These are phyloP conservation scores for Solen grandis DNA, from an alignment of 1,140 invertebrate species.

Conservation along the genomic window DNA sequence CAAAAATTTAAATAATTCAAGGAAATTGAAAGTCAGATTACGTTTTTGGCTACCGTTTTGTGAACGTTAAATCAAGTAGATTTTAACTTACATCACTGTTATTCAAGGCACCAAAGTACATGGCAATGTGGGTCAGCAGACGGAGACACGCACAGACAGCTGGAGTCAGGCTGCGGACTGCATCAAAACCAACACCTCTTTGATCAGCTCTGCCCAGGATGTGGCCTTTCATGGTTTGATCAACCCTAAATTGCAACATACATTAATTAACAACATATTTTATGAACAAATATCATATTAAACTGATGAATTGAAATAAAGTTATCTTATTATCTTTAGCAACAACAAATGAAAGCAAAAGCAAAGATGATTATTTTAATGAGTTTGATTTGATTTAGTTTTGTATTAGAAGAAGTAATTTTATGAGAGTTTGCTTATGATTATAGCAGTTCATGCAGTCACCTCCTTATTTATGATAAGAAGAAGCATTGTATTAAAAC, in stretches of 20 bases:
- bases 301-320: slow-evolving; percentile 64
- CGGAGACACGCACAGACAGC: slow-evolving; percentile 62
- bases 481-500: too few relatives aligned
- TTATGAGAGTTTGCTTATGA: too few relatives aligned
- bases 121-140: slow-evolving; percentile 66
- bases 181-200: slow-evolving; percentile 45
- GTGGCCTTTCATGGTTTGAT: slow-evolving; percentile 68
- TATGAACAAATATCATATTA: slow-evolving; percentile 54
- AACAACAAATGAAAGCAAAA: slow-evolving; percentile 62
- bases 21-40: too few relatives aligned
- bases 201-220: slow-evolving; percentile 65
- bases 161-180: slow-evolving; percentile 62
- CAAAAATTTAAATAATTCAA: too few relatives aligned
- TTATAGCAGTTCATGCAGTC: too few relatives aligned
- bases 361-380: too few relatives aligned
- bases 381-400: too few relatives aligned
- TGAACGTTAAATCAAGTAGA: too few relatives aligned
- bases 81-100: slow-evolving; percentile 20
- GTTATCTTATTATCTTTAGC: slow-evolving; percentile 67
- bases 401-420: too few relatives aligned
- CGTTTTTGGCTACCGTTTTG: too few relatives aligned
- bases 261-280: slow-evolving; percentile 61
- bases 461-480: too few relatives aligned
- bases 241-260: slow-evolving; percentile 38
- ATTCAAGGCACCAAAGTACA: slow-evolving; percentile 64